Percentiles rank a stretch among this genome's conserved stretches.
Evolutionary conservation across 2,888 invertebrate genomes (phyloP).

Genomic region (Himalopsyche kuldschensis): DNA sequence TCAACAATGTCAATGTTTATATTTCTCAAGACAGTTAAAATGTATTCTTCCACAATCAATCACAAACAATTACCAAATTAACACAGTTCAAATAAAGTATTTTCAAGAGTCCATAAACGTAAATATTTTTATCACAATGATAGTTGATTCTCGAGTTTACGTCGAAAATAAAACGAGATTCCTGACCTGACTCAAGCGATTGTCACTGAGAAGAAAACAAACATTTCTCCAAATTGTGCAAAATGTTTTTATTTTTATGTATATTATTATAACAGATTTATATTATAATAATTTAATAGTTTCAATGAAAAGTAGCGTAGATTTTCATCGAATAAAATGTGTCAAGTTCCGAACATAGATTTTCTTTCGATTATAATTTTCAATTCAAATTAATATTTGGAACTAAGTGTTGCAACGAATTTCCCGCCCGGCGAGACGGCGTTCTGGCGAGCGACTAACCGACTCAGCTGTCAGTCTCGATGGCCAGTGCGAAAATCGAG

Average conservation of each 20-base stretch:
- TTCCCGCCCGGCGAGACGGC: conserved; percentile 11
- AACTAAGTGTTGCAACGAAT: background rate
- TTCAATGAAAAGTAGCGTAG: background rate
- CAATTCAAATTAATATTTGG: background rate
- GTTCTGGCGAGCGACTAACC: conserved; percentile 14
- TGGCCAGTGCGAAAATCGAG: conserved; percentile 16
- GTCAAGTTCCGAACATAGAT: background rate
- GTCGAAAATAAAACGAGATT: background rate
- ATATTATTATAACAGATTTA: background rate
- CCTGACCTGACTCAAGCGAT: background rate
- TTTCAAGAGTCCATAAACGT: background rate
- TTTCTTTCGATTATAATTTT: conserved; percentile 3
- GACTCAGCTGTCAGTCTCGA: background rate
- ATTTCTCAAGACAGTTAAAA: background rate
- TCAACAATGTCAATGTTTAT: background rate
- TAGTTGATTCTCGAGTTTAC: background rate
- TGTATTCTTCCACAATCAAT: background rate
- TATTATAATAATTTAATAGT: background rate
- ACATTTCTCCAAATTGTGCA: background rate
- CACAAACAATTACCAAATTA: background rate
- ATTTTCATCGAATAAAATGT: background rate
- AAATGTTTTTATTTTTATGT: background rate
- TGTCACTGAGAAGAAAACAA: background rate
- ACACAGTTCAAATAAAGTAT: background rate
- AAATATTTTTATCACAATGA: background rate